Evolutionary conservation across 2,888 invertebrate species (phyloP), one percentile per base, ranked within the genome.

Genomic region (Cordilura impudica): DNA sequence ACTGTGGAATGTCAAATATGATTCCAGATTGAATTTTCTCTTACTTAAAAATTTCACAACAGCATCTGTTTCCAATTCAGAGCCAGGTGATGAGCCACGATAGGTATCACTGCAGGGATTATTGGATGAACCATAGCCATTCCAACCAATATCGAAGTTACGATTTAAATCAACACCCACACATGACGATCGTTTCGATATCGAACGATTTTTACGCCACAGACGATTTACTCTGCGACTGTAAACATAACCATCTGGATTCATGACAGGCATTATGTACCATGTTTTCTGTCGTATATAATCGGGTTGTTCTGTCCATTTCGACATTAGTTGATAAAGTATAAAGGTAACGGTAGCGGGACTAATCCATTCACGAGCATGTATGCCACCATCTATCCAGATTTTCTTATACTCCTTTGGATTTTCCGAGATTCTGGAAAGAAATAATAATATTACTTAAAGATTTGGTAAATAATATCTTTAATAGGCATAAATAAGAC

Each of bases 291-390:
- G 94, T 84, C 93, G 94, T 81, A 97, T 93, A 51, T 91, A 91
- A 0, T 91, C 90, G 0, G 95, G 92, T 79, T 92, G 91, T 0
- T 90, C 89, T 29, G 94, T 91, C 88, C 93, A 94, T 82, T 93
- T 93, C 74, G 93, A 91, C 18, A 94, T 93, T 43, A 96, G 89
- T 66, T 93, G 91, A 84, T 95, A 92, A 6, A 95, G 93, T 61
- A 96, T 91, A 88, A 93, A 96, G 0, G 95, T 95, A 2, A 95
- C 95, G 0, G 94, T 92, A 0, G 96, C 94, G 0, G 94, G 94
- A 47, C 94, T 94, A 83, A 96, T 95, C 96, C 96, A 98, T 91
- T 98, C 98, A 23, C 97, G 92, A 0, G 96, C 95, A 85, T 97
- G 97, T 70, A 96, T 96, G 8, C 95, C 94, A 0, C 93, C 94